A percentile compares a stretch with the other conserved stretches of the same genome.
Conservation (phyloP, 2,113 vertebrate genomes). For the Lophotis ruficrista region DNA sequence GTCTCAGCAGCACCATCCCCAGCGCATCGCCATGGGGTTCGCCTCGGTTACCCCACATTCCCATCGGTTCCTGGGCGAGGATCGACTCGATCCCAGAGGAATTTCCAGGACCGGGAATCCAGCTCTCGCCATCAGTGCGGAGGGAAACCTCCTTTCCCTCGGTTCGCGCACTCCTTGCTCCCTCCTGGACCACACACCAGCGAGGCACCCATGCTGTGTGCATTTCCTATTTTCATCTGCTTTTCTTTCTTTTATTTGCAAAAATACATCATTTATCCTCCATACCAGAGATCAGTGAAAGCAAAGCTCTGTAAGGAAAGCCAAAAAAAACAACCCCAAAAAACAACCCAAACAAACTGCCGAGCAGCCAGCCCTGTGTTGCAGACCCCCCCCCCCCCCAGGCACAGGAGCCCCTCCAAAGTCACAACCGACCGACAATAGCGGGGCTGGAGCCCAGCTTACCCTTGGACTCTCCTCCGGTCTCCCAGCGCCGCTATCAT, state of each 20-base stretch:
- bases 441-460: neutral
- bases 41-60: fast-evolving
- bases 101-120: neutral
- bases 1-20: neutral
- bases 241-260: neutral
- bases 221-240: neutral
- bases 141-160: neutral
- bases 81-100: neutral
- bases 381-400: neutral
- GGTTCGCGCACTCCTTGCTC: neutral
- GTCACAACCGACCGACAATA: neutral
- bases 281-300: neutral
- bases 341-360: neutral
- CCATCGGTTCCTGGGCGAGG: fast-evolving
- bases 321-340: fast-evolving
- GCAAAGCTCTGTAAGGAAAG: neutral
- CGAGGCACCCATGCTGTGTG: fast-evolving
- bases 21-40: neutral
- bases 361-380: neutral
- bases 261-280: neutral
- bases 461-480: slow-evolving; percentile 22
- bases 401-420: neutral
- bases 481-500: neutral
- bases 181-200: neutral
- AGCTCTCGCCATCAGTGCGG: fast-evolving